These are phyloP conservation scores for Blastobasis lacticolella DNA, from an alignment of 2,888 invertebrate species.

Conservation along the genomic window DNA sequence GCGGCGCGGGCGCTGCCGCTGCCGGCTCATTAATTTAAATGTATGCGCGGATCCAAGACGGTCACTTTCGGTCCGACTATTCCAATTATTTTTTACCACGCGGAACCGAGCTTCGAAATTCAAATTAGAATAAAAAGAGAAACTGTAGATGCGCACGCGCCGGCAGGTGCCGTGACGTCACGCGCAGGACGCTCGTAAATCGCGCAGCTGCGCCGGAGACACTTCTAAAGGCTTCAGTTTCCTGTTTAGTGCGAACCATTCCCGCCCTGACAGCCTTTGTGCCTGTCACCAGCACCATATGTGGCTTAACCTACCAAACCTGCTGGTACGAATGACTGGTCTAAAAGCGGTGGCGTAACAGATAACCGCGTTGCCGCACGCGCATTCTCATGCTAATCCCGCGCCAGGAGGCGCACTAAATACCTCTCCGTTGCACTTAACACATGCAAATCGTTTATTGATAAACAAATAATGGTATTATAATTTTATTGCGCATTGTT, in stretches of 20 bases:
- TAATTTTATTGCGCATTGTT: conserved; percentile 63
- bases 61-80: conserved; percentile 51
- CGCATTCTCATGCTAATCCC: conserved; percentile 57
- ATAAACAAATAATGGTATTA: conserved; percentile 67
- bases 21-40: conserved; percentile 60
- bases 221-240: neutral
- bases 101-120: conserved; percentile 40
- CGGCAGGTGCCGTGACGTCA: neutral
- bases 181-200: too few species aligned
- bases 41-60: conserved; percentile 38
- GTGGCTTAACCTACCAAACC: too few species aligned
- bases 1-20: conserved; percentile 19
- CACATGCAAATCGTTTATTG: conserved; percentile 68
- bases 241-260: conserved; percentile 3
- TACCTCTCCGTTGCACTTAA: conserved; percentile 43
- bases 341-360: too few species aligned
- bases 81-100: conserved; percentile 44
- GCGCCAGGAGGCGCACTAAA: conserved; percentile 33
- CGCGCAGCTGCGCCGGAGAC: neutral
- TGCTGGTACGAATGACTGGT: too few species aligned
- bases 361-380: conserved; percentile 19
- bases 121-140: conserved; percentile 21
- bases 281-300: too few species aligned
- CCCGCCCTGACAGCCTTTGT: conserved; percentile 3
- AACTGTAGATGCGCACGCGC: conserved; percentile 21